Evolutionary conservation across 2,797 vertebrate species (phyloP).

Genomic region (Lithobates sylvaticus): DNA sequence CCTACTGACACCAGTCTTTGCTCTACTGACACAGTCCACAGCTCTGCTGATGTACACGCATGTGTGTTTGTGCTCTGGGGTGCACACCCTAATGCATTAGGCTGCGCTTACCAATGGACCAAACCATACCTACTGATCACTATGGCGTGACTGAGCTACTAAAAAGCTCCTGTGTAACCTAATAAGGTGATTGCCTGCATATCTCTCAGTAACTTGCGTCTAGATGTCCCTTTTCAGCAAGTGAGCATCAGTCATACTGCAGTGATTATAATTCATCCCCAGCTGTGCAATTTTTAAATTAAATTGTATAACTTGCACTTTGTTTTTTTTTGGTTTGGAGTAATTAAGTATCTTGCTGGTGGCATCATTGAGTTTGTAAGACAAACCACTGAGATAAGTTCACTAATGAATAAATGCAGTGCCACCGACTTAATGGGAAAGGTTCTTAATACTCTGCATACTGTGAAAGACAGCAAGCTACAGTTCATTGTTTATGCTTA

Average conservation of each 20-base stretch:
- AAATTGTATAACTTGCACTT: background rate
- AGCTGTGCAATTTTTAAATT: constrained; percentile 14
- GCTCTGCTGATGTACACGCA: no score
- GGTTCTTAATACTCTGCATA: constrained; percentile 3
- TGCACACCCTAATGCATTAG: no score
- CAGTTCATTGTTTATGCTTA: constrained; percentile 32
- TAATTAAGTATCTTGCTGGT: background rate
- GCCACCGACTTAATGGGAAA: background rate
- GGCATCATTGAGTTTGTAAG: background rate
- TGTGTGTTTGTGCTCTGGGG: no score
- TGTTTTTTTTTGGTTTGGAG: background rate
- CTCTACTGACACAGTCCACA: no score
- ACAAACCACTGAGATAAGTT: background rate
- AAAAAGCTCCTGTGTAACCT: background rate
- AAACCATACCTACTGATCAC: background rate
- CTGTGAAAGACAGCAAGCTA: constrained; percentile 10
- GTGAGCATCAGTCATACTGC: background rate
- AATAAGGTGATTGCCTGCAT: no score
- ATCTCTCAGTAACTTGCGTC: no score
- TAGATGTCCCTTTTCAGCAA: background rate
- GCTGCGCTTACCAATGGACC: no score
- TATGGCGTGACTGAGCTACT: background rate
- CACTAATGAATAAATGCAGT: constrained; percentile 21
- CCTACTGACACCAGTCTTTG: no score
- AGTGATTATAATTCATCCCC: background rate